phyloP scores from a whole-genome alignment of 2,797 vertebrate species.

The Sitta carolinensis region DNA sequence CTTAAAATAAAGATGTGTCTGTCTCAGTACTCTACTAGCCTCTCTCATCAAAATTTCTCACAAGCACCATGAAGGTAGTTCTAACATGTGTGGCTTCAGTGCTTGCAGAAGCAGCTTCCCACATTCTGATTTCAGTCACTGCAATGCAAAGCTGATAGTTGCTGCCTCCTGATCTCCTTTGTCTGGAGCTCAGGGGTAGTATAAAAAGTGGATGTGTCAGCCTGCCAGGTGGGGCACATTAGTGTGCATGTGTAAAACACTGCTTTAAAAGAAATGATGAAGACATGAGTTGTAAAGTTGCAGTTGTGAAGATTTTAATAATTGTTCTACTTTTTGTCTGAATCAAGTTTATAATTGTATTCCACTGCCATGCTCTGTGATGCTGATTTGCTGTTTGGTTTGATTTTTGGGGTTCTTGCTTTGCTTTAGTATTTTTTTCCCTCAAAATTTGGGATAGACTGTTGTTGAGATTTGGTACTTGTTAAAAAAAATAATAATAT shows the following conservation, averaged over 20 bases:
- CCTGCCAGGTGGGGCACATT: neutral
- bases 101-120: neutral
- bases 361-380: neutral
- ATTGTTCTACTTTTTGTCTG: neutral
- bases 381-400: neutral
- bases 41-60: neutral
- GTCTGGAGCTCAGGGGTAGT: neutral
- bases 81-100: neutral
- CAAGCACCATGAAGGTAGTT: neutral
- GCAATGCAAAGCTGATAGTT: neutral
- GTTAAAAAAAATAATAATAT: accelerated
- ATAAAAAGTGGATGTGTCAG: neutral
- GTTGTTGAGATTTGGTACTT: neutral
- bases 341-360: neutral
- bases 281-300: neutral
- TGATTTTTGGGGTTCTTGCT: accelerated
- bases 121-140: neutral
- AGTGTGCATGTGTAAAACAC: neutral
- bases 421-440: neutral
- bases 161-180: neutral
- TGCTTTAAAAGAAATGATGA: neutral
- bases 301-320: neutral
- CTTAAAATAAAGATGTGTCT: neutral
- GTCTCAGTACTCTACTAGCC: neutral
- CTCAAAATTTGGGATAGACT: accelerated